Evolutionary conservation across 1,140 invertebrate genomes (phyloP).

Genomic region (Cydia amplana): DNA sequence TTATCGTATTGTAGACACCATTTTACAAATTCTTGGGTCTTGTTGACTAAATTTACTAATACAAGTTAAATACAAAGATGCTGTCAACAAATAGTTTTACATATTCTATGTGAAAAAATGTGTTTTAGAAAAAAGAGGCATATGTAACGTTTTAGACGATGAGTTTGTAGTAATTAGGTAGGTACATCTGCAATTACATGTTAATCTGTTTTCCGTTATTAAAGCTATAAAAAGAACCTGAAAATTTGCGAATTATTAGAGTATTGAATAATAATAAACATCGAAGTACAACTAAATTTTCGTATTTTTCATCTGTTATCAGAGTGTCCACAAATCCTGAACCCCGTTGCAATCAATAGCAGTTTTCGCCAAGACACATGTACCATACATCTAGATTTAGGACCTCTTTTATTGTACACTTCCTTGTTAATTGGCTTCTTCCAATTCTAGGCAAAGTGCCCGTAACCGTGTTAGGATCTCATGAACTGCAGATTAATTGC

Average conservation of each 20-base stretch:
- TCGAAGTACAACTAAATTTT: no score
- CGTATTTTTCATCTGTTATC: no score
- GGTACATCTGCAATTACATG: no score
- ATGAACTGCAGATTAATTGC: background rate
- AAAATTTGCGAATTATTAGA: no score
- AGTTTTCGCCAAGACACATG: slow-evolving; percentile 4
- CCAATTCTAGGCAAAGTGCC: background rate
- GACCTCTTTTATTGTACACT: background rate
- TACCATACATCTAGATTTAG: background rate
- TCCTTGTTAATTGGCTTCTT: slow-evolving; percentile 7
- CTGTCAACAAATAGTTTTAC: no score
- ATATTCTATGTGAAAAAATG: no score
- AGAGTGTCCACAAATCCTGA: background rate
- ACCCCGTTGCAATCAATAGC: background rate
- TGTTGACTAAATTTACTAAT: slow-evolving; percentile 3
- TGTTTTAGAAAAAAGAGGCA: no score
- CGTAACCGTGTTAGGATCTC: background rate
- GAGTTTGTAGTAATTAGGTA: no score
- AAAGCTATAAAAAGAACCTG: no score
- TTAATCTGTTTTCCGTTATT: no score
- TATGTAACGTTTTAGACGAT: no score
- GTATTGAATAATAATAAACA: no score
- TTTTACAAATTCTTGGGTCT: background rate
- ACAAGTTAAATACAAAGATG: background rate
- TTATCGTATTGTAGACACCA: background rate